Evolutionary conservation across 2,797 vertebrate genomes (phyloP), one percentile per base, ranked within the genome.

Genomic region (Diplodus puntazzo): DNA sequence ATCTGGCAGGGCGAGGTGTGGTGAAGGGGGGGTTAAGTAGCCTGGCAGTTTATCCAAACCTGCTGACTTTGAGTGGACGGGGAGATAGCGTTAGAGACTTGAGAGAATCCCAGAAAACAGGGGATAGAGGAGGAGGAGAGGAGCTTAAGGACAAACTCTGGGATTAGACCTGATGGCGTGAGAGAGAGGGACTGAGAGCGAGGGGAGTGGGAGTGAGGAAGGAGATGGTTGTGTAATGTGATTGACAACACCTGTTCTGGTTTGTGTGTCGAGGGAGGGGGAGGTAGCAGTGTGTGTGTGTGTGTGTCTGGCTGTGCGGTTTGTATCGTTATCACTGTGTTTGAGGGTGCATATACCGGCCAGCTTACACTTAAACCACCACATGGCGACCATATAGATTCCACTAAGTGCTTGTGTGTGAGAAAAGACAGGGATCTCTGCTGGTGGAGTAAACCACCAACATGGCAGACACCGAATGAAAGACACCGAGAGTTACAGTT

Each of bases 241-340:
- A 94, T 89, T 89, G 90, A 92, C 84, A 94, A 95, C 95, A 96
- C 96, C 96, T 97, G 95, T 66, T 92, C 86, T 88, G 82, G 69
- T 84, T 71, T 80, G 75, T 81, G 82, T 85, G 66, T 86, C 16
- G 5, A 69, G 49, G 69, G 62, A 39, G 71, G 79, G 60, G 68
- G 64, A 8, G 67, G 66, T 27, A 49, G 69, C 34, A 6, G 46
- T 70, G 69, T 79, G 48, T 50, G 73, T 53, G 27, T 79, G 61
- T 74, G 34, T 70, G 54, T 77, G 58, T 84, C 62, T 71, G 55
- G 67, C 73, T 73, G 74, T 77, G 83, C 58, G 83, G 83, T 73
- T 88, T 84, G 65, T 69, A 39, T 75, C 60, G 81, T 27, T 67
- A 58, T 74, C 43, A 23, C 27, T 79, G 46, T 62, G 57, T 80